Percentiles rank a stretch among this genome's conserved stretches.
phyloP scores from a whole-genome alignment of 2,888 invertebrate genomes.

The Agrotis exclamationis region DNA sequence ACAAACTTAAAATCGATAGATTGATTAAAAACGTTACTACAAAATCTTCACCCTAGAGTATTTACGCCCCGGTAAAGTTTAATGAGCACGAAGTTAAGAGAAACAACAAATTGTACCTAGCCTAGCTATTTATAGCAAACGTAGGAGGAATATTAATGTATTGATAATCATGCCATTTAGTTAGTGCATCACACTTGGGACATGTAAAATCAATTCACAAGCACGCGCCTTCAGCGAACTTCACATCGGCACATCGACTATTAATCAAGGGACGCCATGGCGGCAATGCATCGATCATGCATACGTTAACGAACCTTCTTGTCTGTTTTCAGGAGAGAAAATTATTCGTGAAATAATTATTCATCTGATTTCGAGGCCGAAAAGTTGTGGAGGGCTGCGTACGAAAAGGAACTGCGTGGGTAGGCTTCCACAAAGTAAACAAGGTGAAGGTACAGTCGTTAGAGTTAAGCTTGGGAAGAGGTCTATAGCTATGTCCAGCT shows the following conservation, averaged over 20 bases:
- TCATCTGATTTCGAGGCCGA: too few species aligned
- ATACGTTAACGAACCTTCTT: not conserved
- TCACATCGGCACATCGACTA: conserved; percentile 12
- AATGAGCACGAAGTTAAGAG: not conserved
- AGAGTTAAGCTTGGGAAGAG: not conserved
- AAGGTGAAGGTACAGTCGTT: not conserved
- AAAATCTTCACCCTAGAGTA: not conserved
- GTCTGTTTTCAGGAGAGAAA: not conserved
- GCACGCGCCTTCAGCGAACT: conserved; percentile 34
- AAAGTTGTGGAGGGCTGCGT: not conserved
- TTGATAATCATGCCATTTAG: conserved; percentile 8
- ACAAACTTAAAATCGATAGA: not conserved
- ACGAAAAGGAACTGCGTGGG: not conserved
- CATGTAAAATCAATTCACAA: conserved; percentile 46
- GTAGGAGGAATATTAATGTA: conserved; percentile 8
- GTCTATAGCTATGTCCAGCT: not conserved
- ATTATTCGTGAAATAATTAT: not conserved
- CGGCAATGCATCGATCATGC: conserved; percentile 13
- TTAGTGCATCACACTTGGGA: conserved; percentile 19
- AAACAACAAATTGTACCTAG: not conserved
- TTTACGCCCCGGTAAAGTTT: not conserved
- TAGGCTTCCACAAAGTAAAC: not conserved
- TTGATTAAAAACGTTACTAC: not conserved
- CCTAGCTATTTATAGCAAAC: not conserved
- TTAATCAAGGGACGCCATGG: conserved; percentile 16